Conservation (phyloP, 2,797 vertebrate species). For the Tarsius wallacei region DNA sequence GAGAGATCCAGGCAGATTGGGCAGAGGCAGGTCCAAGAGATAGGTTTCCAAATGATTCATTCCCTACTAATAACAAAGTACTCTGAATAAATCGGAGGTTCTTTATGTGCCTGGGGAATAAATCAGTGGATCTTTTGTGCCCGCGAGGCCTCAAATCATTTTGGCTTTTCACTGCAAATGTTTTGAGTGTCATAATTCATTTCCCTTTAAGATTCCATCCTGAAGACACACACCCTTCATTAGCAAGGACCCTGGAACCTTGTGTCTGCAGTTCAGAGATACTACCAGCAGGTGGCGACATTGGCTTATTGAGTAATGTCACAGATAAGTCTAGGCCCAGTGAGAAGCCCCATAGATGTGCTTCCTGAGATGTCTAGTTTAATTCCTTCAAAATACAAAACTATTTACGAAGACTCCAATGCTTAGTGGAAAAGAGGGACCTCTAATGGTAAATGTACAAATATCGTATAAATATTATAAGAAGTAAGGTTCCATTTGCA, state of each 20-base stretch:
- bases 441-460: neutral
- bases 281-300: conserved; percentile 70
- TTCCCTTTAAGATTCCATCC: neutral
- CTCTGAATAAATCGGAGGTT: neutral
- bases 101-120: neutral
- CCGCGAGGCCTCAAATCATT: neutral
- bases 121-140: neutral
- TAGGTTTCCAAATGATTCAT: conserved; percentile 3
- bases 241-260: conserved; percentile 72
- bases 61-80: neutral
- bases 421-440: neutral
- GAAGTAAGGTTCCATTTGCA: conserved; percentile 14
- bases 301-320: conserved; percentile 21
- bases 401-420: neutral
- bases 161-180: neutral
- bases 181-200: neutral
- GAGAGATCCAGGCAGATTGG: neutral
- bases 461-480: neutral
- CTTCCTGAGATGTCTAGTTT: neutral
- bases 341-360: rapidly evolving
- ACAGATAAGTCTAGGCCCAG: neutral
- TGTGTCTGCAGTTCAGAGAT: conserved; percentile 75
- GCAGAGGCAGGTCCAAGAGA: conserved; percentile 6
- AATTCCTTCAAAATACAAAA: conserved; percentile 37
- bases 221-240: neutral